Evolutionary conservation across 2,113 vertebrate genomes (phyloP).

Genomic region (Rhegmatorhina hoffmannsi): DNA sequence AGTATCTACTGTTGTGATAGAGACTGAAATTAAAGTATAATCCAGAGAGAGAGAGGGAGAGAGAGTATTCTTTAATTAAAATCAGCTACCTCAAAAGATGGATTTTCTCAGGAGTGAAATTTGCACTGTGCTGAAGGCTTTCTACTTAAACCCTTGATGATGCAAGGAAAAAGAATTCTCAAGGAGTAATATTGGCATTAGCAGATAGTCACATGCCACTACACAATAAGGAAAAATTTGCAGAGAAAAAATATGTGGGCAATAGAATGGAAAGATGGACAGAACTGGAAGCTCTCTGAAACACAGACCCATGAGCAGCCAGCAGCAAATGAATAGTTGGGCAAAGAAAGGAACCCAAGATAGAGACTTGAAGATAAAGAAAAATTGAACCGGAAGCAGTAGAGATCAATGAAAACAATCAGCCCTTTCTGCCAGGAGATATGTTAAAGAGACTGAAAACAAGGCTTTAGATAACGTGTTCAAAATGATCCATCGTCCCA

Average conservation of each 20-base stretch:
- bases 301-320: neutral
- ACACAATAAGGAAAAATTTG: neutral
- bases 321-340: neutral
- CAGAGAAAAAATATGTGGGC: neutral
- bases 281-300: neutral
- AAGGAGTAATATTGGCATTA: slow-evolving; percentile 30
- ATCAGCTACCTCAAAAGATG: slow-evolving; percentile 67
- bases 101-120: slow-evolving; percentile 67
- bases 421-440: slow-evolving; percentile 8
- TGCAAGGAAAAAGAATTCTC: slow-evolving; percentile 39
- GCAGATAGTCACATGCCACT: slow-evolving; percentile 14
- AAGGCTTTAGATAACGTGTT: neutral
- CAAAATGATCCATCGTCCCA: neutral
- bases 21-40: slow-evolving; percentile 67
- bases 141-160: slow-evolving; percentile 55
- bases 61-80: slow-evolving; percentile 65
- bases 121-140: slow-evolving; percentile 61
- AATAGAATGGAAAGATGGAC: neutral
- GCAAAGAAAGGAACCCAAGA: neutral
- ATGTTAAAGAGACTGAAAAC: neutral
- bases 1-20: slow-evolving; percentile 64
- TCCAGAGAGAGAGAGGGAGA: slow-evolving; percentile 23
- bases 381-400: slow-evolving; percentile 36
- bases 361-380: slow-evolving; percentile 1
- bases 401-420: slow-evolving; percentile 52